These are phyloP conservation scores for Oncorhynchus kisutch DNA, from an alignment of 2,113 vertebrate genomes.

Conservation along the genomic window DNA sequence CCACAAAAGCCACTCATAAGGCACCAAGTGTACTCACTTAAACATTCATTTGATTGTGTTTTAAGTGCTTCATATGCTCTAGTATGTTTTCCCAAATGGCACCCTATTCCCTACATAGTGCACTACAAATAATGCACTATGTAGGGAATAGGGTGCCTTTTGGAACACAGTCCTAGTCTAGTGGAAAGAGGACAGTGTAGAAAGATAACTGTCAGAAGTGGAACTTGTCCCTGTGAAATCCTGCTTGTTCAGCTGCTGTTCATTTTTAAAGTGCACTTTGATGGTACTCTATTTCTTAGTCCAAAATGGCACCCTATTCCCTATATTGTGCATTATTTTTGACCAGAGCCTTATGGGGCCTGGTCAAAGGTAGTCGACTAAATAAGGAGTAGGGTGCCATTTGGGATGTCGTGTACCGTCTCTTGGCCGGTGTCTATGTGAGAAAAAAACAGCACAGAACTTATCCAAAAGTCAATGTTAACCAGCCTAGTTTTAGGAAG, in stretches of 20 bases:
- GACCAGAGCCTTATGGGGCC: too few species aligned
- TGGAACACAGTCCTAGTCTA: too few species aligned
- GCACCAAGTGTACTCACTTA: background rate
- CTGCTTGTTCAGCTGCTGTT: constrained; percentile 7
- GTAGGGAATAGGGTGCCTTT: too few species aligned
- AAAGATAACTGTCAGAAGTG: background rate
- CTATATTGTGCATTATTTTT: too few species aligned
- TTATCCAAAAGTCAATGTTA: background rate
- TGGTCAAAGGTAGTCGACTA: too few species aligned
- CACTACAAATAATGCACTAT: too few species aligned
- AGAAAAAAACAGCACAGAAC: background rate
- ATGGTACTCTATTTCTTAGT: constrained; percentile 15
- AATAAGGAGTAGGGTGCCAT: too few species aligned
- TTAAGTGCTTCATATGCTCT: background rate
- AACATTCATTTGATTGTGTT: constrained; percentile 20
- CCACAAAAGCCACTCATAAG: too few species aligned
- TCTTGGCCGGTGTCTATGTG: constrained; percentile 2
- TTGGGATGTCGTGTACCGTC: background rate
- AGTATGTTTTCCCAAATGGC: background rate
- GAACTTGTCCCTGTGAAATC: background rate
- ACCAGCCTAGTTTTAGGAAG: background rate
- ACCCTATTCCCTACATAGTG: too few species aligned
- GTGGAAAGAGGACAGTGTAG: too few species aligned
- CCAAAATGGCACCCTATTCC: too few species aligned
- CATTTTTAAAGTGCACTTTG: constrained; percentile 55